Evolutionary conservation across 1,140 invertebrate genomes (phyloP).

Genomic region (Rhysida immarginata): DNA sequence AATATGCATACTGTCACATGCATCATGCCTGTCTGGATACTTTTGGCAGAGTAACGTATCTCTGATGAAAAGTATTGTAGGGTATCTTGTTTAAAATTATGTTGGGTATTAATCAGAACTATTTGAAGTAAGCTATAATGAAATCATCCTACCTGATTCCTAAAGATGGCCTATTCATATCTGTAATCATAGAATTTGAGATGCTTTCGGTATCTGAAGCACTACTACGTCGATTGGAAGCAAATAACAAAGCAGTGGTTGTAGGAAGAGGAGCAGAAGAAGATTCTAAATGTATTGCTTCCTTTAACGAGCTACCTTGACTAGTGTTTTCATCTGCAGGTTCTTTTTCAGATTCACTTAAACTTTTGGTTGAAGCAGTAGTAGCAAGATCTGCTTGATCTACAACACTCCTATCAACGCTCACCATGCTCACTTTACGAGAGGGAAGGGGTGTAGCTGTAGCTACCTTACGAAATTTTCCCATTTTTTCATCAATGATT

Average conservation of each 20-base stretch:
- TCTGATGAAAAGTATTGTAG: no score
- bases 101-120: no score
- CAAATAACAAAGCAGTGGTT: no score
- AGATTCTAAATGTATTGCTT: background rate
- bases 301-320: background rate
- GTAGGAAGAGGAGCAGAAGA: background rate
- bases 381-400: constrained; percentile 4
- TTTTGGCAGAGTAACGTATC: no score
- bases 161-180: constrained; percentile 1
- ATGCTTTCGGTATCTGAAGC: no score
- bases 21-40: no score
- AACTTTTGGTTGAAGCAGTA: background rate
- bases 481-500: constrained; percentile 44
- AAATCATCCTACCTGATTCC: no score
- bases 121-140: no score
- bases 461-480: constrained; percentile 46
- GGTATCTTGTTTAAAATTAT: no score
- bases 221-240: no score
- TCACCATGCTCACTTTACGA: background rate
- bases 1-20: no score
- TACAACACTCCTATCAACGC: no score
- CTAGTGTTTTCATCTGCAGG: background rate
- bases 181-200: background rate
- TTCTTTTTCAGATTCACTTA: background rate
- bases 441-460: constrained; percentile 18